Evolutionary conservation across 2,113 vertebrate species (phyloP), one percentile per base, ranked within the genome.

Genomic region (Ciconia stormi): DNA sequence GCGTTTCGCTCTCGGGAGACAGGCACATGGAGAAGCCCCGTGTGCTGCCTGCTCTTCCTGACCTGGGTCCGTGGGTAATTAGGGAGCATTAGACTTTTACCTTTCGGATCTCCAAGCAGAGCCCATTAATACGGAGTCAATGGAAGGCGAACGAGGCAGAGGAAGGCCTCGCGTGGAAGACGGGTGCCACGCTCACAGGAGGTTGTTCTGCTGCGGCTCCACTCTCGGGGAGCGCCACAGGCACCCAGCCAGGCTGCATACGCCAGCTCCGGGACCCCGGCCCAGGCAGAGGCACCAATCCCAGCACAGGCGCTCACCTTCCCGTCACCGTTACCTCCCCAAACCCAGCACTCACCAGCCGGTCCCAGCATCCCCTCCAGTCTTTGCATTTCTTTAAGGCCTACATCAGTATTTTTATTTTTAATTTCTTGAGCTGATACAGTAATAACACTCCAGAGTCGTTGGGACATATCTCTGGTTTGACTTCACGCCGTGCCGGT

Each of bases 391-490:
- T 59, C 34, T 58, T 53, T 26, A 27, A 17, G 32, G 10, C n/a
- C 53, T 12, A 2, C 11, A 0, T 13, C n/a, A 8, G 36, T 7
- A 4, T 52, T 44, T 42, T 76, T 79, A 40, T 79, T 86, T 66
- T 36, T 18, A 3, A 32, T 58, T 80, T 71, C 58, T 20, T 20
- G 21, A 71, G 69, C 34, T 67, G 3, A 13, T 5, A 30, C 11
- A 49, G 19, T 7, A n/a, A 7, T 12, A 36, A 2, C 40, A 13
- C 34, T 36, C 38, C 2, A 0, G 21, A 32, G 23, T 2, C 2
- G 0, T 2, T 1, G 36, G n/a, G 42, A 36, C 2, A 0, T 3
- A 26, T 3, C n/a, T 18, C 30, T 6, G 0, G 0, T 38, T 34
- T 0, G 9, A 16, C 53, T 47, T 38, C 52, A 15, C 22, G 16